A percentile compares a stretch with the other conserved stretches of the same genome.
phyloP scores from a whole-genome alignment of 2,113 vertebrate genomes.

The Peucedramus taeniatus region DNA sequence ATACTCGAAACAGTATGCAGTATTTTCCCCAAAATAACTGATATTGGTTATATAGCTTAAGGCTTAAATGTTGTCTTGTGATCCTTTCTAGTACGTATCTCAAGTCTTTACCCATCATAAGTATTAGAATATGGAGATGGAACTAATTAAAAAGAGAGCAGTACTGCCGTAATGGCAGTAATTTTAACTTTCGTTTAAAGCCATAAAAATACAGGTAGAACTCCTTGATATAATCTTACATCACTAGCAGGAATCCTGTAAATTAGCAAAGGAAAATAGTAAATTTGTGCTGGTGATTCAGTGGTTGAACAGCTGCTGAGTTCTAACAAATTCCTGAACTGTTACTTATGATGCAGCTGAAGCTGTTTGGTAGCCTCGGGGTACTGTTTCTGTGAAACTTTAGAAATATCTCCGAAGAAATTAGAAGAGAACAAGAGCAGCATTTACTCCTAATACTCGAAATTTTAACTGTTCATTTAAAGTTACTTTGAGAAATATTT shows the following conservation, averaged over 20 bases:
- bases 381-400: constrained; percentile 17
- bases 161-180: not conserved
- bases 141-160: constrained; percentile 14
- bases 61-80: not conserved
- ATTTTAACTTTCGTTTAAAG: constrained; percentile 7
- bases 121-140: not conserved
- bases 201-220: not conserved
- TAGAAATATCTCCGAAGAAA: not conserved
- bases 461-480: not conserved
- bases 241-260: constrained; percentile 33
- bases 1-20: not conserved
- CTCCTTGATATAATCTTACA: not conserved
- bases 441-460: not conserved
- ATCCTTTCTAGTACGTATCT: not conserved
- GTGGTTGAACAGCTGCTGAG: constrained; percentile 54
- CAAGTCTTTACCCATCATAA: not conserved
- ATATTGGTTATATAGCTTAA: not conserved
- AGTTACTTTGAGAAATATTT: not conserved
- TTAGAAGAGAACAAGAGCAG: not conserved
- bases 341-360: constrained; percentile 60
- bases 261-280: constrained; percentile 25
- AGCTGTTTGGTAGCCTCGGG: constrained; percentile 21
- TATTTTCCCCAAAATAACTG: not conserved
- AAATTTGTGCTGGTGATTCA: constrained; percentile 45
- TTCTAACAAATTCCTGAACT: constrained; percentile 56